Base-by-base conservation (phyloP, 1,140 invertebrate genomes). In the Drosophila athabasca region DNA sequence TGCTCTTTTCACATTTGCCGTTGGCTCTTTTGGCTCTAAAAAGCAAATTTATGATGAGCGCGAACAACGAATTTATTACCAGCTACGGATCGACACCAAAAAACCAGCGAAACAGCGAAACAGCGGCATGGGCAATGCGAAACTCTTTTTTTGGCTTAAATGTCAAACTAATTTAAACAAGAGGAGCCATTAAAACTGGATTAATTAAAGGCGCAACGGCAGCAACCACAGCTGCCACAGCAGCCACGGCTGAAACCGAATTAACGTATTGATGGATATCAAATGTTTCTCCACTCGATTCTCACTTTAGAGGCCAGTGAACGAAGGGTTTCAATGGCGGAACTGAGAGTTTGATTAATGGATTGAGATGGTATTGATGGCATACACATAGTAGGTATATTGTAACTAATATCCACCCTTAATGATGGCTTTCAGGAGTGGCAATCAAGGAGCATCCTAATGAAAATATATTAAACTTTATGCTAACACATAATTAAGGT, bases 131-230 rank as follows among this genome's bases (percentile, higher is more conserved):
- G 35, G 11, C 35, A 39, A 66, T 66, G 61, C 82, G 39, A 78
- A 79, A 66, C 83, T 69, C 51, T 69, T 55, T 52, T 68, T 55
- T 69, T 48, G 52, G 65, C 67, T 83, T 83, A 88, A 88, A 88
- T 88, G 83, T 88, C 83, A 88, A 88, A 88, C 83, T 88, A 88
- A 88, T 88, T 88, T 88, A 89, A 79, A 72, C 83, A 73, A 88
- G 72, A 71, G 65, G 75, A 71, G 75, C 79, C 70, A 87, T 82
- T 76, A 87, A 87, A 87, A 87, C 82, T 88, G 82, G 82, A 87
- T 88, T 87, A 87, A 88, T 88, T 87, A 85, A 85, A 72, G 50
- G 53, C 69, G 31, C 78, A 76, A 65, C 61, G 60, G 57, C 59
- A 62, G 76, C 61, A 41, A 41, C 50, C 31, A 13, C 35, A 3